Conservation (phyloP, 1,140 invertebrate genomes). For the Lineus longissimus region DNA sequence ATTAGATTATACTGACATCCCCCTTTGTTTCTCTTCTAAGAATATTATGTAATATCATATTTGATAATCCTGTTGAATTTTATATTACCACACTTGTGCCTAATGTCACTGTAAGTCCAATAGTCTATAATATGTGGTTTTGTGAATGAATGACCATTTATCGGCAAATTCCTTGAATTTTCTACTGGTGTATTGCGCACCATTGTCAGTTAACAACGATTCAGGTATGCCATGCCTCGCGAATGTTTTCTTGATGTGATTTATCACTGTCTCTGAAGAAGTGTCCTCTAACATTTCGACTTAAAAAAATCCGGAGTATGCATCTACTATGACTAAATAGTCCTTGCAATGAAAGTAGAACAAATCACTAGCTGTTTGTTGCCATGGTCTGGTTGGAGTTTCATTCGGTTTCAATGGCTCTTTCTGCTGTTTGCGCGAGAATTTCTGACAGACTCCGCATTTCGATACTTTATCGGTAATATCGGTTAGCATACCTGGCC, state of each 20-base stretch:
- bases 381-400: neutral
- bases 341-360: too few species aligned
- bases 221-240: neutral
- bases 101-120: too few species aligned
- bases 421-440: neutral
- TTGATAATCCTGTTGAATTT: too few species aligned
- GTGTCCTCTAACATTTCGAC: neutral
- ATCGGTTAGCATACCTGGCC: neutral
- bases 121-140: too few species aligned
- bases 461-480: neutral
- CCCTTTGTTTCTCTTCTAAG: too few species aligned
- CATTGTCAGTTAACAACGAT: constrained; percentile 18
- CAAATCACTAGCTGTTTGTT: neutral
- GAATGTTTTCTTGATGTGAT: neutral
- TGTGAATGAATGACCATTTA: constrained; percentile 10
- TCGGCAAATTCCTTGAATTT: constrained; percentile 11
- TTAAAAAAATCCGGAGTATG: neutral
- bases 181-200: constrained; percentile 11
- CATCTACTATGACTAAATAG: too few species aligned
- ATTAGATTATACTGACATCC: too few species aligned
- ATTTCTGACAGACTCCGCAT: neutral
- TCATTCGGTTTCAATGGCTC: neutral
- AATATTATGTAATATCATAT: too few species aligned
- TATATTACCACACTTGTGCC: too few species aligned
- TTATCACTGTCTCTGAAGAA: neutral